Base-by-base conservation (phyloP, 2,888 invertebrate species). In the Kuschelorhynchus macadamiae region DNA sequence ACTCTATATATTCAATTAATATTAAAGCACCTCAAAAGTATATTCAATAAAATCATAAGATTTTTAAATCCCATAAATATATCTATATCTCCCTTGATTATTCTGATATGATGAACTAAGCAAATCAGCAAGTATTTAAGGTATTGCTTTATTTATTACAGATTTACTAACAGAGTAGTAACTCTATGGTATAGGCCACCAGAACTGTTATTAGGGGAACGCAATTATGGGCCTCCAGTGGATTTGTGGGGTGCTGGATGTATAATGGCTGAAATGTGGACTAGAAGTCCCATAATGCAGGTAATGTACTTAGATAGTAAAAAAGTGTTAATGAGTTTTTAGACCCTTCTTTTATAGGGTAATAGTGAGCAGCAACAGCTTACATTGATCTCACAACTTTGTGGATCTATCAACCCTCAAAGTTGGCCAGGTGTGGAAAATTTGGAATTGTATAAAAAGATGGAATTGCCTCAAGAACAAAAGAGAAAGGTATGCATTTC, bases 191-290 rank as follows among this genome's bases (percentile, higher is more conserved):
- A 99, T 81, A 83, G 93, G 33, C 90, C 91, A 16, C 90, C 90
- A 2, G 91, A 91, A 77, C 81, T 91, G 17, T 80, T 92, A 11
- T 81, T 91, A 5, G 92, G 96, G 32, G 95, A 97, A 78, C 87
- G 98, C 11, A 96, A 97, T 84, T 99, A 99, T 79, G 97, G 97
- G 0, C 96, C 98, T 0, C 94, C 97, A 0, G 97, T 99, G 11
- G 99, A 99, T 85, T 89, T 98, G 85, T 95, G 95, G 95, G 95
- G 95, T 0, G 98, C 97, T 0, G 99, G 99, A 0, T 99, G 99
- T 81, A 99, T 99, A 71, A 98, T 99, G 98, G 98, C 98, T 0
- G 99, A 99, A 86, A 96, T 99, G 96, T 99, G 98, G 98, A 98
- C 97, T 0, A 86, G 93, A 14, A 92, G 92, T 2, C 98, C 96